Base-by-base conservation (phyloP, 2,888 invertebrate genomes). In the Caenorhabditis japonica region DNA sequence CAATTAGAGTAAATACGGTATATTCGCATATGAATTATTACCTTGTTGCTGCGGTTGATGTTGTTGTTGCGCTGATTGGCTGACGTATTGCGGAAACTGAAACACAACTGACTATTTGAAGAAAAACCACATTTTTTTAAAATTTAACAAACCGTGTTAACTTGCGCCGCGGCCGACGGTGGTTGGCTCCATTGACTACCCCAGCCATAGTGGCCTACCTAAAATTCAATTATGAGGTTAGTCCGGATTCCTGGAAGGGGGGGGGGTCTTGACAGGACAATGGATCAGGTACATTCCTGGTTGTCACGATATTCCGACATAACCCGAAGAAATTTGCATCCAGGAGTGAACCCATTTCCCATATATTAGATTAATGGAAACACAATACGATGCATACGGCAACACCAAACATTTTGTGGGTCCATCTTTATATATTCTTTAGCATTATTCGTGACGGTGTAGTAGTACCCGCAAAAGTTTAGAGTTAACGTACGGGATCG, bases 401-500 rank as follows among this genome's bases (percentile, higher is more conserved):
- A 66, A 64, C 66, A 21, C 55, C 39, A 66, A 58, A 56, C 53
- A 33, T 52, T 61, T 70, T 36, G 49, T 30, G 55, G 33, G 7
- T 39, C 43, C 25, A 5, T 36, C n/a, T 30, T 47, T n/a, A n/a
- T n/a, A n/a, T n/a, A n/a, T n/a, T n/a, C n/a, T n/a, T n/a, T n/a
- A n/a, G n/a, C n/a, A n/a, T n/a, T n/a, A n/a, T n/a, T n/a, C n/a
- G n/a, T n/a, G n/a, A n/a, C n/a, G n/a, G n/a, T n/a, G n/a, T n/a
- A n/a, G n/a, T n/a, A n/a, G n/a, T n/a, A n/a, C 53, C 59, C 53
- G 15, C 47, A 47, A 62, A 59, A 72, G 59, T 59, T 64, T 53
- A 34, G 47, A 49, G 59, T 55, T 64, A 41, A 72, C 72, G 72
- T 64, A 72, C 72, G n/a, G 64, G 33, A 53, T 72, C 64, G 59